A percentile compares a stretch with the other conserved stretches of the same genome.
phyloP scores from a whole-genome alignment of 1,140 invertebrate species.

The Caenorhabditis briggsae region DNA sequence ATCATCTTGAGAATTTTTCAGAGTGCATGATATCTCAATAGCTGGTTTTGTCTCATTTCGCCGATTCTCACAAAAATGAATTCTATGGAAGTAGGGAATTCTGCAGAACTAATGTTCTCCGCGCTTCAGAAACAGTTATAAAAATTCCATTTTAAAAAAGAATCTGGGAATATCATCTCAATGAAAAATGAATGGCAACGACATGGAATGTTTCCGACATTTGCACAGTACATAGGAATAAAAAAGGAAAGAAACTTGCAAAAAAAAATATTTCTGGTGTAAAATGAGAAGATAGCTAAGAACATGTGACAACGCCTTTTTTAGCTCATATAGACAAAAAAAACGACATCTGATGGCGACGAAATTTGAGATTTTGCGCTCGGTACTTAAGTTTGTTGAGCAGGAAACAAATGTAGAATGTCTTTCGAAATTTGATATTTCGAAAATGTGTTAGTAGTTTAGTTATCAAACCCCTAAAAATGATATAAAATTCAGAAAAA shows the following conservation, averaged over 20 bases:
- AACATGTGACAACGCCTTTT: conserved; percentile 40
- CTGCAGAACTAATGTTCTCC: too few relatives aligned
- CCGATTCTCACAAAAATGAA: too few relatives aligned
- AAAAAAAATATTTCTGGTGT: conserved; percentile 36
- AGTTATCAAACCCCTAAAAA: too few relatives aligned
- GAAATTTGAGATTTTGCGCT: conserved; percentile 9
- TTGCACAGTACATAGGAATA: neutral
- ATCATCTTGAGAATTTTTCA: neutral
- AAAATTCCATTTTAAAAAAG: too few relatives aligned
- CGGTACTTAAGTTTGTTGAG: too few relatives aligned
- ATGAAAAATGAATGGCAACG: conserved; percentile 1
- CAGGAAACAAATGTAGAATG: too few relatives aligned
- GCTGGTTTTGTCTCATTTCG: too few relatives aligned
- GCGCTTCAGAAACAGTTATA: too few relatives aligned
- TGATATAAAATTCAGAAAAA: too few relatives aligned
- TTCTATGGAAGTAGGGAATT: too few relatives aligned
- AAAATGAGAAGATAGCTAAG: conserved; percentile 17
- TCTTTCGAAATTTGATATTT: neutral
- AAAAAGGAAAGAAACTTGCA: conserved; percentile 16
- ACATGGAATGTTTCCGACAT: conserved; percentile 44
- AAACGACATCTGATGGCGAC: neutral
- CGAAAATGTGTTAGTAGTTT: neutral
- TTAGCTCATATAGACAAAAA: too few relatives aligned
- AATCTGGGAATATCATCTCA: too few relatives aligned
- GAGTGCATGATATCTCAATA: conserved; percentile 21